Evolutionary conservation across 1,140 invertebrate species (phyloP).

Genomic region (Nebria ingens): DNA sequence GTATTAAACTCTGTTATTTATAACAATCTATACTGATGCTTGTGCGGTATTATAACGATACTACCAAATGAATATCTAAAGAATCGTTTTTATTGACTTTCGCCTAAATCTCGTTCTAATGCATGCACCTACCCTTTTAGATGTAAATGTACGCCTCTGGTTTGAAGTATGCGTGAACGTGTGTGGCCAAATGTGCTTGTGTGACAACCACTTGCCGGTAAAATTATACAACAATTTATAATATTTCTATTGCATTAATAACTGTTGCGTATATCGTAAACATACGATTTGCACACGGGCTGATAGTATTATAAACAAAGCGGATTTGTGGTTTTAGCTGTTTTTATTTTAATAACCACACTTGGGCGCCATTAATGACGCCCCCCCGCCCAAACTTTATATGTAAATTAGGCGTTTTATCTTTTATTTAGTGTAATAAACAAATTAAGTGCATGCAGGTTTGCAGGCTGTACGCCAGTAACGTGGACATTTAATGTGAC

Average conservation of each 20-base stretch:
- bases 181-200: not conserved
- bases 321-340: not conserved
- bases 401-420: constrained; percentile 1
- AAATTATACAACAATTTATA: constrained; percentile 22
- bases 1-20: not conserved
- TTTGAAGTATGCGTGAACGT: not conserved
- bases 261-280: constrained; percentile 21
- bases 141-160: not conserved
- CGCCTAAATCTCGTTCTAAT: not conserved
- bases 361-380: not conserved
- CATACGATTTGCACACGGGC: not conserved
- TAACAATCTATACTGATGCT: not conserved
- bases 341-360: not conserved
- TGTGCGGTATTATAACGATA: not conserved
- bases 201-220: not conserved
- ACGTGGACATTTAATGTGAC: not conserved
- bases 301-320: constrained; percentile 1
- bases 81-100: not conserved
- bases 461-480: not conserved
- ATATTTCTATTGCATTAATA: constrained; percentile 24
- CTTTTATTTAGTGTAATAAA: constrained; percentile 1
- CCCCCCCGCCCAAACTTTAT: not conserved
- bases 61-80: not conserved
- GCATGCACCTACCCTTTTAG: not conserved
- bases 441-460: constrained; percentile 2